Base-by-base conservation (phyloP, 2,888 invertebrate genomes). In the Hyposoter didymator region DNA sequence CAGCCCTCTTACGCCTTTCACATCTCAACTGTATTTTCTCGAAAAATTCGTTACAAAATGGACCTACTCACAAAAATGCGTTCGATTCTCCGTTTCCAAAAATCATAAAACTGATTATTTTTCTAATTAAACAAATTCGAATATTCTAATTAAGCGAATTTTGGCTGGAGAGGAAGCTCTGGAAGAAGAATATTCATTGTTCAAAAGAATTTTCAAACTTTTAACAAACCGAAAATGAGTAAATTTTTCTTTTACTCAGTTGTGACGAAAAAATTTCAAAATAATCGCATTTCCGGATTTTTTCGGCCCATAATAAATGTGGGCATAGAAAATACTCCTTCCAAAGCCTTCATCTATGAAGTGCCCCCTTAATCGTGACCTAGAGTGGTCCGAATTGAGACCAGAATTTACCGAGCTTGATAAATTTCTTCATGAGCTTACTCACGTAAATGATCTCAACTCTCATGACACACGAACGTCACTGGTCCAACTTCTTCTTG, bases 401-500 rank as follows among this genome's bases (percentile, higher is more conserved):
- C 59, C 28, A 14, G 14, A 28, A 5, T 6, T 4, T 47, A 28
- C 0, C 22, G 14, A 17, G 14, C 12, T 6, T 7, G 67, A 45
- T 19, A n/a, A n/a, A n/a, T 39, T 66, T 66, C 43, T 39, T 66
- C 66, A 39, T 4, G 19, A 39, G 1, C 39, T 67, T 43, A 6
- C 43, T 39, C 43, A 67, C 19, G 67, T 67, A 47, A 70, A 47
- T 47, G 72, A 35, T 67, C 39, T 22, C 39, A 12, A 76, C 14
- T 66, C 79, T 49, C 32, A 14, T 14, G 28, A 59, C 45, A 19
- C 39, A n/a, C 78, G 28, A 22, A 7, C 78, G 69, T 59, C 59
- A 70, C 59, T 19, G 43, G 43, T 43, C 32, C 52, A 59, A 32
- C 62, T 72, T 67, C 69, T 79, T 64, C 32, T 70, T 35, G 49